phyloP scores from a whole-genome alignment of 37 sponge, comb jelly and placozoan genomes.

The Lycopodina hypogea region DNA sequence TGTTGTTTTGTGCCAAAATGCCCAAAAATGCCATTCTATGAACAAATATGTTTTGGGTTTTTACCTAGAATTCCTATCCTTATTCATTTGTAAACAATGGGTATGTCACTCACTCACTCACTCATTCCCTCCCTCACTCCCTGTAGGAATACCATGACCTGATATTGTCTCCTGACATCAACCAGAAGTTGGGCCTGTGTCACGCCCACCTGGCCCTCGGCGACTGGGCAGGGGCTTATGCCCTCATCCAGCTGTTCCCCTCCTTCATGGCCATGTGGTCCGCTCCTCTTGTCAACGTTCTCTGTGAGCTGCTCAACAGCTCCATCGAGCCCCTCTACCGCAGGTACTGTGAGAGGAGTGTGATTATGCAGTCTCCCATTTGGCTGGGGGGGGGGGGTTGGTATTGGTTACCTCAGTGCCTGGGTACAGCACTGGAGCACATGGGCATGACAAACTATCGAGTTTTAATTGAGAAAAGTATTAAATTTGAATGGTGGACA shows the following conservation, averaged over 20 bases:
- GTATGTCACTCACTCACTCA: no score
- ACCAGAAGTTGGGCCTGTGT: conserved; percentile 88
- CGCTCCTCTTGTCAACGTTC: conserved; percentile 28
- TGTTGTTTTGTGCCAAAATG: no score
- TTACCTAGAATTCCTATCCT: no score
- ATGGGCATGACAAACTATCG: no score
- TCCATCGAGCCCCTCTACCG: conserved; percentile 79
- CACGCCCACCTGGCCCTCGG: conserved; percentile 68
- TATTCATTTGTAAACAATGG: no score
- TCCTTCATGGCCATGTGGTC: conserved; percentile 47
- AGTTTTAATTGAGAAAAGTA: no score
- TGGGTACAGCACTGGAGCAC: no score
- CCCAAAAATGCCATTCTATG: no score
- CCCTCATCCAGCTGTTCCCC: conserved; percentile 70
- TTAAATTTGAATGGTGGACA: no score
- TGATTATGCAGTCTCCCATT: background rate
- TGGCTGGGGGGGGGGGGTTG: background rate
- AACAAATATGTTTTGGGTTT: no score
- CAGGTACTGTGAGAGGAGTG: conserved; percentile 19
- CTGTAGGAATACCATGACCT: conserved; percentile 5
- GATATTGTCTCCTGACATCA: conserved; percentile 28
- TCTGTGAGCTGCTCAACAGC: conserved; percentile 59
- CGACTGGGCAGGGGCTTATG: conserved; percentile 60
- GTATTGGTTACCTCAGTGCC: background rate
- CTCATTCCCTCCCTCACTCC: no score